Conservation (phyloP, 2,888 invertebrate genomes). For the Sarcophaga caerulescens region DNA sequence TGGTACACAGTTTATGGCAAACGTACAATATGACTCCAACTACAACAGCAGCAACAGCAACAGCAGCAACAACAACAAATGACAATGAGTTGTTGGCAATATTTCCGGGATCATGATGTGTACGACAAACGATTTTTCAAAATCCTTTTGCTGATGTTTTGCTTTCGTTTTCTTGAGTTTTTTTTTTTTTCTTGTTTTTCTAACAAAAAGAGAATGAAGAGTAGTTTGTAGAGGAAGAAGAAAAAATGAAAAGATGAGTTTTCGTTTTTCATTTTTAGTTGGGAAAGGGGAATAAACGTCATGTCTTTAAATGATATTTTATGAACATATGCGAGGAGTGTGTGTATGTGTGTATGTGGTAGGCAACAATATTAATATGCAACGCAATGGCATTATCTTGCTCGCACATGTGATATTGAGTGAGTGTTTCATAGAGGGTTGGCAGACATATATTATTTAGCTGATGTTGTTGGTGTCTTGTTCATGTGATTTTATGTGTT, state of each 20-base stretch:
- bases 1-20: neutral
- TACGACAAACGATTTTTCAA: constrained; percentile 48
- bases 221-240: neutral
- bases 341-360: neutral
- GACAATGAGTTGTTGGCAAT: constrained; percentile 32
- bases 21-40: neutral
- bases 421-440: neutral
- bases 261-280: constrained; percentile 20
- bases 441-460: neutral
- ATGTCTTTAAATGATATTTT: constrained; percentile 64
- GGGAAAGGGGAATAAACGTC: constrained; percentile 35
- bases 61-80: neutral
- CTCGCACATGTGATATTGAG: neutral
- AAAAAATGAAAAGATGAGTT: neutral
- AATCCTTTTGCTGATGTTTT: constrained; percentile 22
- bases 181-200: neutral
- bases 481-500: constrained; percentile 32
- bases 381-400: neutral
- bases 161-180: neutral
- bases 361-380: neutral
- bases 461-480: constrained; percentile 14
- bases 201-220: neutral
- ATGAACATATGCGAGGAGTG: constrained; percentile 58
- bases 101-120: constrained; percentile 48
- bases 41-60: constrained; percentile 1